Evolutionary conservation across 2,113 vertebrate species (phyloP).

Genomic region (Trematomus loennbergii): DNA sequence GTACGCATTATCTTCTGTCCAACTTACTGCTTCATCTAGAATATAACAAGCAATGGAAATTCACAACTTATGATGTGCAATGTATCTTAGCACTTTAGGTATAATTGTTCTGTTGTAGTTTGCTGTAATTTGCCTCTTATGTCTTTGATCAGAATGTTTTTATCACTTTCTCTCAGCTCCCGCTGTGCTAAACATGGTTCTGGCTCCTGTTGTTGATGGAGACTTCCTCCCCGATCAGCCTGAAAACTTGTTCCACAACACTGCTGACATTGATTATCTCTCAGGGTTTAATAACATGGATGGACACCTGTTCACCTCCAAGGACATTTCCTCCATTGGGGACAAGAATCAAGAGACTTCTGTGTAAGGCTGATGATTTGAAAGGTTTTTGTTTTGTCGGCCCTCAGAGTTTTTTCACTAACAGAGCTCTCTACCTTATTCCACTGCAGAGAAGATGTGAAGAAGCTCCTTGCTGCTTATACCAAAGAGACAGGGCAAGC

Average conservation of each 20-base stretch:
- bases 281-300: slow-evolving; percentile 90
- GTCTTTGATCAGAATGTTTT: neutral
- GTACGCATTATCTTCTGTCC: slow-evolving; percentile 68
- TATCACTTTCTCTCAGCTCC: slow-evolving; percentile 77
- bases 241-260: slow-evolving; percentile 83
- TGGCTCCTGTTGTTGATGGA: slow-evolving; percentile 87
- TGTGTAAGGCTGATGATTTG: slow-evolving; percentile 26
- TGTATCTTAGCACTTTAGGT: neutral
- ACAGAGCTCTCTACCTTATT: neutral
- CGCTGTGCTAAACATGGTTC: slow-evolving; percentile 71
- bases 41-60: neutral
- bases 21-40: neutral
- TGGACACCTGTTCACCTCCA: slow-evolving; percentile 80
- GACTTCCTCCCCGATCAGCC: slow-evolving; percentile 90
- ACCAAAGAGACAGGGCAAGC: slow-evolving; percentile 76
- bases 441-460: slow-evolving; percentile 82
- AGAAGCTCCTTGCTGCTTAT: slow-evolving; percentile 75
- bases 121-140: no score
- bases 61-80: neutral
- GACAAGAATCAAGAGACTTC: slow-evolving; percentile 33
- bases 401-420: neutral
- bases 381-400: neutral
- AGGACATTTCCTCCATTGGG: slow-evolving; percentile 85
- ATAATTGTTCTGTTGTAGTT: no score
- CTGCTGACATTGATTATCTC: slow-evolving; percentile 89